Conservation (phyloP, 2,113 vertebrate species). For the Toxostoma redivivum region DNA sequence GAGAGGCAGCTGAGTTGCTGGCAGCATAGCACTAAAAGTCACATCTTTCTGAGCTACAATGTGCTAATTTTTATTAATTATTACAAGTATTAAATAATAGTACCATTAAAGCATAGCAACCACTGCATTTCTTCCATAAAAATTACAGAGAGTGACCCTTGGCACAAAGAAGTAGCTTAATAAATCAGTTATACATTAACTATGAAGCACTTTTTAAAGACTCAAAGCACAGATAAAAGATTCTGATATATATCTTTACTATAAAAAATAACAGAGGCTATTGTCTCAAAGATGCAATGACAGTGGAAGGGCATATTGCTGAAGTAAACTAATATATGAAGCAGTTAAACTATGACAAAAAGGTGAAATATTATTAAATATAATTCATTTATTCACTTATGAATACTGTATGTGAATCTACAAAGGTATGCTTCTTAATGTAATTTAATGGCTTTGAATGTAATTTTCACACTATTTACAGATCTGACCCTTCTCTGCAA, state of each 20-base stretch:
- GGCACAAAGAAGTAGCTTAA: slow-evolving; percentile 1
- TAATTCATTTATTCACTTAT: slow-evolving; percentile 67
- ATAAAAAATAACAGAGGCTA: background rate
- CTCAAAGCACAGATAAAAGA: background rate
- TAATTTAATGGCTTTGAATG: slow-evolving; percentile 53
- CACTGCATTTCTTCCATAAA: background rate
- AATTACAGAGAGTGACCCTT: background rate
- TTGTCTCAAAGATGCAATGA: background rate
- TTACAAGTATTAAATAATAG: background rate
- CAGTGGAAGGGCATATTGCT: slow-evolving; percentile 22
- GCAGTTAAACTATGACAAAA: slow-evolving; percentile 48
- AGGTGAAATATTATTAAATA: slow-evolving; percentile 56
- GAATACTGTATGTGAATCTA: slow-evolving; percentile 60
- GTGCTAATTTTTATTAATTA: slow-evolving; percentile 18
- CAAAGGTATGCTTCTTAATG: slow-evolving; percentile 49
- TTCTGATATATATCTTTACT: background rate
- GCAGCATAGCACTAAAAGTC: background rate
- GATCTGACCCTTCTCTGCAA: slow-evolving; percentile 34
- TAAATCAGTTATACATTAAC: slow-evolving; percentile 35
- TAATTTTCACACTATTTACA: slow-evolving; percentile 56
- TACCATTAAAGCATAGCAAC: background rate
- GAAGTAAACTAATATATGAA: slow-evolving; percentile 6
- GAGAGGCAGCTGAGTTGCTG: background rate
- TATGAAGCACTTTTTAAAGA: slow-evolving; percentile 35
- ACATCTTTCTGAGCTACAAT: background rate